Evolutionary conservation across 2,888 invertebrate species (phyloP).

Genomic region (Plebejus melissa): DNA sequence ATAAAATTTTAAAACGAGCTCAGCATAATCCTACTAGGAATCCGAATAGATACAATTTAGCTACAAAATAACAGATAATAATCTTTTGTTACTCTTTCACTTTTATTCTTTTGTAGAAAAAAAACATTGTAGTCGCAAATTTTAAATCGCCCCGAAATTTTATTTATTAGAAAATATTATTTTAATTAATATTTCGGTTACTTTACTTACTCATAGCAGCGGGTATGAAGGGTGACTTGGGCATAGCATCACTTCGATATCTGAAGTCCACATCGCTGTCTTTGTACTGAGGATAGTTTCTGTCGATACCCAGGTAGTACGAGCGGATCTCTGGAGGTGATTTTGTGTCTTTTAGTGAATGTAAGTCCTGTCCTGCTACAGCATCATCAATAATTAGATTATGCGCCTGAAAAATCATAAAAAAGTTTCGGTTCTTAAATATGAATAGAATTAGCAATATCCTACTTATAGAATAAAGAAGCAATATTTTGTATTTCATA

Average conservation of each 20-base stretch:
- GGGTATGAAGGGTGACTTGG: conserved; percentile 71
- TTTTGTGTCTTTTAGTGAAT: conserved; percentile 51
- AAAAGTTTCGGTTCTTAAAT: background rate
- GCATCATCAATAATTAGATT: conserved; percentile 2
- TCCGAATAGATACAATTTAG: no score
- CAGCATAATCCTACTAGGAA: no score
- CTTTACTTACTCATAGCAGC: conserved; percentile 64
- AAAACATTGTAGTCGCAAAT: no score
- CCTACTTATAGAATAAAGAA: no score
- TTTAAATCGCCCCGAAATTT: no score
- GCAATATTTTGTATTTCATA: no score
- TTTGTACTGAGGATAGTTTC: conserved; percentile 54
- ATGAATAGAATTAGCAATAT: no score
- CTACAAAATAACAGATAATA: no score
- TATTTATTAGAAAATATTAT: no score
- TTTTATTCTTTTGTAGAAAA: no score
- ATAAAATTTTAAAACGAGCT: no score
- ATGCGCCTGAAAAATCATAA: conserved; percentile 42
- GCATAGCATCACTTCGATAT: conserved; percentile 71
- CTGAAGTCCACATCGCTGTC: conserved; percentile 73
- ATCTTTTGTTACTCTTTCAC: no score
- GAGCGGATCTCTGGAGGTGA: conserved; percentile 45
- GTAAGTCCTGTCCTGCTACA: conserved; percentile 54
- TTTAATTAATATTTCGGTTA: background rate
- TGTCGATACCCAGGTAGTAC: conserved; percentile 69